Evolutionary conservation across 2,888 invertebrate genomes (phyloP).

Genomic region (Strigamia crassipes): DNA sequence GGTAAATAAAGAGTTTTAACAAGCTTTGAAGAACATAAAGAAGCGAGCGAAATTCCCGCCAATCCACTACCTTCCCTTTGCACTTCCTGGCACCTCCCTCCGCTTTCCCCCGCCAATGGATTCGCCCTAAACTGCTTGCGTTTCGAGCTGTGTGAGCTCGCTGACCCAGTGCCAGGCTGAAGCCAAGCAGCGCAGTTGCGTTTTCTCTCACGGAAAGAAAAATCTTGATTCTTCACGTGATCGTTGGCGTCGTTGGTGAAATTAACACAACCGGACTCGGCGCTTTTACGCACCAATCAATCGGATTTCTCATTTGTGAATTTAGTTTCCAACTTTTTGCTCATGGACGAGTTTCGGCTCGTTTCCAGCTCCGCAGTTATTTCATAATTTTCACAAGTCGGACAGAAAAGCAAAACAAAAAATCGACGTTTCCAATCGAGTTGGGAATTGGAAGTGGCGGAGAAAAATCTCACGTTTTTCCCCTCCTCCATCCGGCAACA

Average conservation of each 20-base stretch:
- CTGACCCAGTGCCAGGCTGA: conserved; percentile 3
- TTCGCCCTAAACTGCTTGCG: not conserved
- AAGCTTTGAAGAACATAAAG: not conserved
- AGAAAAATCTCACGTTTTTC: no score
- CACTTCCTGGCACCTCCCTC: conserved; percentile 1
- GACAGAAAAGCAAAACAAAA: no score
- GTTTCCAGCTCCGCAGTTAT: not conserved
- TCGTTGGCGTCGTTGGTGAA: not conserved
- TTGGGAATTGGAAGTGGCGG: no score
- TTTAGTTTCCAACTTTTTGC: not conserved
- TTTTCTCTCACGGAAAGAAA: not conserved
- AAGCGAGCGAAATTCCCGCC: not conserved
- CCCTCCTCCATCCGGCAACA: no score
- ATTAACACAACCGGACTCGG: not conserved
- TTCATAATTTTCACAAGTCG: no score
- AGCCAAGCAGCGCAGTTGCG: conserved; percentile 10
- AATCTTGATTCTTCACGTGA: not conserved
- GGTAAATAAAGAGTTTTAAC: no score
- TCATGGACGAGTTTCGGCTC: not conserved
- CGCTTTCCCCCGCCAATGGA: not conserved
- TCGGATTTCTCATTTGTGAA: not conserved
- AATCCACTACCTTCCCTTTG: conserved; percentile 3
- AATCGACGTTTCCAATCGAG: no score
- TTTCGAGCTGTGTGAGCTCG: conserved; percentile 8
- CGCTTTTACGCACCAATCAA: not conserved